These are phyloP conservation scores for Idaea biselata DNA, from an alignment of 2,888 invertebrate species.

Conservation along the genomic window DNA sequence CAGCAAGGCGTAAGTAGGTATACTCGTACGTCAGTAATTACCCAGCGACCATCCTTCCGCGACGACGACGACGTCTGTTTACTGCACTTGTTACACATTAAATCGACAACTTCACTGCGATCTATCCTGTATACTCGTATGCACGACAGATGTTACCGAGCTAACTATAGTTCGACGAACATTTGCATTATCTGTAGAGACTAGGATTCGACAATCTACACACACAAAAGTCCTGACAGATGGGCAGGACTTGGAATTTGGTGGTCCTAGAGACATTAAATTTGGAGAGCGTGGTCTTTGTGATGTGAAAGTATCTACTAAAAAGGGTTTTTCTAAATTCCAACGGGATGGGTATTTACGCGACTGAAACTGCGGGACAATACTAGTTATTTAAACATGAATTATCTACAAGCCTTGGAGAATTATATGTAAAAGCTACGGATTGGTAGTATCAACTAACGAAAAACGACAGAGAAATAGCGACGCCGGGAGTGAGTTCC, in stretches of 20 bases:
- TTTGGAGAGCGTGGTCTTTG: too few relatives aligned
- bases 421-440: too few relatives aligned
- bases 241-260: too few relatives aligned
- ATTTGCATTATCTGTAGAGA: neutral
- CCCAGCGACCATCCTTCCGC: neutral
- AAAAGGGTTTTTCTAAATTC: too few relatives aligned
- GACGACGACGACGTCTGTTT: neutral
- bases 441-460: neutral
- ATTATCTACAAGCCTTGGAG: too few relatives aligned
- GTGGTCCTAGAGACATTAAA: neutral
- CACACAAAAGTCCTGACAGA: too few relatives aligned
- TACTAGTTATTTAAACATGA: too few relatives aligned
- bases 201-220: too few relatives aligned
- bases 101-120: neutral
- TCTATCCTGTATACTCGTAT: neutral
- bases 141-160: neutral
- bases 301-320: too few relatives aligned
- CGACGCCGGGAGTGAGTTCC: too few relatives aligned
- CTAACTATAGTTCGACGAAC: neutral
- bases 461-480: neutral
- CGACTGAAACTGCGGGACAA: too few relatives aligned
- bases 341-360: too few relatives aligned
- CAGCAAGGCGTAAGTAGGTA: neutral
- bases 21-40: neutral
- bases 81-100: neutral